Conservation (phyloP, 2,797 vertebrate genomes). For the Oophaga sylvatica region DNA sequence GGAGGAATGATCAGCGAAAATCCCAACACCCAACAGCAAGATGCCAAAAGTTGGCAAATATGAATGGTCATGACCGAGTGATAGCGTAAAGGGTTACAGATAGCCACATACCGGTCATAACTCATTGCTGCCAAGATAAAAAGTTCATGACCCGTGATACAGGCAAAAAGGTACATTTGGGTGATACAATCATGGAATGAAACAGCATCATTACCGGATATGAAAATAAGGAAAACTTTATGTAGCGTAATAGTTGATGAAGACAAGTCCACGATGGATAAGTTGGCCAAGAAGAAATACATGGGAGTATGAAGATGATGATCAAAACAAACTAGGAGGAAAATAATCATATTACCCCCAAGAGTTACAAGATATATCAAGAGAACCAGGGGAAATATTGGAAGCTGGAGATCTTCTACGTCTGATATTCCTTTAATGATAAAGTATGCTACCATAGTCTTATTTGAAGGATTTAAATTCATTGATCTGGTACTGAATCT, state of each 20-base stretch:
- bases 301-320: conserved; percentile 33
- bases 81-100: conserved; percentile 42
- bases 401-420: conserved; percentile 1
- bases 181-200: neutral
- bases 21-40: conserved; percentile 16
- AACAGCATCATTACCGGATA: neutral
- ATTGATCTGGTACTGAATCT: neutral
- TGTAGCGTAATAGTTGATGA: conserved; percentile 26
- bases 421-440: conserved; percentile 50
- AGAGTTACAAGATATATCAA: conserved; percentile 40
- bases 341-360: conserved; percentile 32
- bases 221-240: neutral
- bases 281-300: conserved; percentile 27
- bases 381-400: conserved; percentile 35
- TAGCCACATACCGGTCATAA: conserved; percentile 42
- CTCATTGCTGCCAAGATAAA: conserved; percentile 26
- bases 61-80: conserved; percentile 14
- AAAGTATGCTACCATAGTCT: conserved; percentile 29
- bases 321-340: conserved; percentile 2
- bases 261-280: conserved; percentile 25
- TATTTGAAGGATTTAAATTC: neutral
- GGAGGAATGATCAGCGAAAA: conserved; percentile 20
- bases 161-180: conserved; percentile 36
- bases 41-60: neutral
- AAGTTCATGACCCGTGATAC: conserved; percentile 2